phyloP scores from a whole-genome alignment of 2,888 invertebrate genomes.

The Dynastes grantii region DNA sequence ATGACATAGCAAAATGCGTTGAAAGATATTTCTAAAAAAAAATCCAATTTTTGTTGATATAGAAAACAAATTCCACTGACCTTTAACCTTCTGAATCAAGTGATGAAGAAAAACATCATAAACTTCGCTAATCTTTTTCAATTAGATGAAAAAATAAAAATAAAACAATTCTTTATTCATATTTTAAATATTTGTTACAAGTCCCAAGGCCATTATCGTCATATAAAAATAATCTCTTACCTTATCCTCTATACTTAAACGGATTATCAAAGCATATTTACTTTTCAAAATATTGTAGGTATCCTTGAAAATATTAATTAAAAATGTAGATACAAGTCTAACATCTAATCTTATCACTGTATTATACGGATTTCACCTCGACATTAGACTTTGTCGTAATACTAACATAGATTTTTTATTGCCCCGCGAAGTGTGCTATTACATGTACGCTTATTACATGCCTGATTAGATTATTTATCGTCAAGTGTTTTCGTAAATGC shows the following conservation, averaged over 20 bases:
- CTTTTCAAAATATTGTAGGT: not conserved
- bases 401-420: slow-evolving; percentile 34
- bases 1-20: too few relatives aligned
- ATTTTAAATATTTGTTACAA: not conserved
- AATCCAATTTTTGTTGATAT: too few relatives aligned
- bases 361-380: not conserved
- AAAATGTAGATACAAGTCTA: not conserved
- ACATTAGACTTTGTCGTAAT: not conserved
- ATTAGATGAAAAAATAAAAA: not conserved
- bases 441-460: slow-evolving; percentile 8
- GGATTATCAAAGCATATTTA: not conserved
- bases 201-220: not conserved
- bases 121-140: too few relatives aligned
- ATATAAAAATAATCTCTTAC: not conserved
- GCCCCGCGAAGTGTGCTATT: not conserved
- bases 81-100: too few relatives aligned
- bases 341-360: slow-evolving; percentile 12
- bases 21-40: too few relatives aligned
- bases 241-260: not conserved
- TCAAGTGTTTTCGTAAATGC: not conserved
- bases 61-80: too few relatives aligned
- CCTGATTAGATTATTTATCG: slow-evolving; percentile 14
- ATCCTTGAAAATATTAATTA: slow-evolving; percentile 30
- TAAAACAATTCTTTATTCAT: not conserved
- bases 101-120: too few relatives aligned